phyloP scores from a whole-genome alignment of 2,113 vertebrate genomes.

The Alligator mississippiensis region DNA sequence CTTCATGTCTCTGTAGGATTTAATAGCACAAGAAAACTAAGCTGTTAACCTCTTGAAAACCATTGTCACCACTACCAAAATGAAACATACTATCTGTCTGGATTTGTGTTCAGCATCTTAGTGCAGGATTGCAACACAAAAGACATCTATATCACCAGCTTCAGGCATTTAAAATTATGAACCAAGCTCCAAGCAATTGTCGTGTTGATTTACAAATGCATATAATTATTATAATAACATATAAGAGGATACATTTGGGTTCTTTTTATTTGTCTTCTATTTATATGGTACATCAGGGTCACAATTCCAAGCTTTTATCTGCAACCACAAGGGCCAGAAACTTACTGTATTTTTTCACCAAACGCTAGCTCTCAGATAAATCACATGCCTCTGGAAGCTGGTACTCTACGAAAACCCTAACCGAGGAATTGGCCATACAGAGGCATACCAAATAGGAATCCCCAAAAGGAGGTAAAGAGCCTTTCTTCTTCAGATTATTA shows the following conservation, averaged over 20 bases:
- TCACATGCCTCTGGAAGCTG: accelerated
- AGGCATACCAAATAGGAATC: background rate
- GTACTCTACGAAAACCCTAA: background rate
- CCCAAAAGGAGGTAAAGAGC: background rate
- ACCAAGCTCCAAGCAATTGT: background rate
- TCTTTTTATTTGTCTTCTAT: background rate
- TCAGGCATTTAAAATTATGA: background rate
- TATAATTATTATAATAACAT: too few species aligned
- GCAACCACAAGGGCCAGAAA: accelerated
- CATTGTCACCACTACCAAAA: background rate
- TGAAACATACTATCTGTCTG: too few species aligned
- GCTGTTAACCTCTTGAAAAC: background rate
- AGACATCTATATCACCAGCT: background rate
- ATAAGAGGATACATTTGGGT: too few species aligned
- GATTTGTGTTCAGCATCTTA: background rate
- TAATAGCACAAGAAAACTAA: background rate
- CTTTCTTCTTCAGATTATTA: background rate
- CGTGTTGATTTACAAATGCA: too few species aligned
- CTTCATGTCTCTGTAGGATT: accelerated
- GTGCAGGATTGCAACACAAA: background rate
- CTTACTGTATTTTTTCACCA: background rate
- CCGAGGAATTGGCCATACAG: accelerated
- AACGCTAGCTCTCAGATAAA: background rate
- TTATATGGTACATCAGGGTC: accelerated
- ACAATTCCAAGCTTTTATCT: background rate